Conservation (phyloP, 2,888 invertebrate genomes). For the Apomyelois bistriatella region DNA sequence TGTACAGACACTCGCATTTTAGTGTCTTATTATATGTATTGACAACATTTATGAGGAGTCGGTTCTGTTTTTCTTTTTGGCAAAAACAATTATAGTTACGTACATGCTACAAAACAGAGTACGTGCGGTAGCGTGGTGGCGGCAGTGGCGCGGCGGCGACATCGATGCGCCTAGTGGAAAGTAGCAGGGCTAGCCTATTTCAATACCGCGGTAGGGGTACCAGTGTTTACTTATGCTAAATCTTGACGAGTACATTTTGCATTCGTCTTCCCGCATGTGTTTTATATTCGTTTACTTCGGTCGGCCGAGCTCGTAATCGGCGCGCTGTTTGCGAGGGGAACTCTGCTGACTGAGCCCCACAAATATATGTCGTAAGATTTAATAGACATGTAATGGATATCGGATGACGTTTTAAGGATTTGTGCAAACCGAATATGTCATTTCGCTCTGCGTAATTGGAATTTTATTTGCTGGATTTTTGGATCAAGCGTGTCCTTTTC, state of each 20-base stretch:
- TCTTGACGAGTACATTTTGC: slow-evolving; percentile 74
- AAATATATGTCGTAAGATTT: slow-evolving; percentile 80
- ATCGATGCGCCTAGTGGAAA: no score
- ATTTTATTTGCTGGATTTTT: slow-evolving; percentile 76
- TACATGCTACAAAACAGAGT: no score
- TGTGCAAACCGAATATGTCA: slow-evolving; percentile 80
- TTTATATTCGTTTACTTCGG: slow-evolving; percentile 79
- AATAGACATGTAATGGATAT: slow-evolving; percentile 81
- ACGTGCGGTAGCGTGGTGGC: no score
- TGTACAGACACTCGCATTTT: no score
- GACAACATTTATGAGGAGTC: no score
- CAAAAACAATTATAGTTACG: no score
- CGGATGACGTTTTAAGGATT: slow-evolving; percentile 81
- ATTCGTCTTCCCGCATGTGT: slow-evolving; percentile 78
- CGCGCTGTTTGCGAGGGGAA: slow-evolving; percentile 77
- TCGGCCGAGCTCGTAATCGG: slow-evolving; percentile 74
- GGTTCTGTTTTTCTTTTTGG: no score
- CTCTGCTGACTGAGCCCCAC: slow-evolving; percentile 75
- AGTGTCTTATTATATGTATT: no score
- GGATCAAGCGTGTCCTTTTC: slow-evolving; percentile 60
- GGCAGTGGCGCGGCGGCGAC: no score
- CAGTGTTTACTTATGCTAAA: slow-evolving; percentile 77
- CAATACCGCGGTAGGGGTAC: slow-evolving; percentile 14
- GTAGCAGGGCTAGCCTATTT: no score
- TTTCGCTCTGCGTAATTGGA: slow-evolving; percentile 72